Percentiles rank a stretch among this genome's conserved stretches.
Conservation (phyloP, 2,888 invertebrate genomes). For the Petrolisthes cinctipes region DNA sequence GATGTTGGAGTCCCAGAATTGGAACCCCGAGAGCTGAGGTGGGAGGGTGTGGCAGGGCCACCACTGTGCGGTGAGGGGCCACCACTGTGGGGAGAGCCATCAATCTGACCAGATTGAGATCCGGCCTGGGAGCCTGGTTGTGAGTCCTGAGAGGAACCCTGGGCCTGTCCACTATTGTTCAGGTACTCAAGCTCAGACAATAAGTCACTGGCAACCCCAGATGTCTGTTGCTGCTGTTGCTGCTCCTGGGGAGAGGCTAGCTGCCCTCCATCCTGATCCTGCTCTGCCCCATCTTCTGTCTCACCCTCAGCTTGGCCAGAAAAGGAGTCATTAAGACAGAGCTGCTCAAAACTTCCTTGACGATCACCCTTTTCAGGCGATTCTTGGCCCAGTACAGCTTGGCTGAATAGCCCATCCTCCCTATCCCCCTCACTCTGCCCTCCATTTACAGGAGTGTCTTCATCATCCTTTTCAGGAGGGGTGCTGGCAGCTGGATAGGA, state of each 20-base stretch:
- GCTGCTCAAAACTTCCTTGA: conserved; percentile 65
- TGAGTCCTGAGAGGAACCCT: conserved; percentile 27
- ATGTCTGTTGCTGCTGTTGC: conserved; percentile 50
- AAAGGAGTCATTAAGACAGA: conserved; percentile 64
- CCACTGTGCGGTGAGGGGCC: conserved; percentile 53
- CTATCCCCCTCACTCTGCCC: conserved; percentile 33
- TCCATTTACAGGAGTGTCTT: conserved; percentile 26
- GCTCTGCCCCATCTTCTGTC: conserved; percentile 43
- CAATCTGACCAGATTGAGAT: conserved; percentile 44
- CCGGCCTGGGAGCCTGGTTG: conserved; percentile 34
- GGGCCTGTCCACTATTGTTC: conserved; percentile 58
- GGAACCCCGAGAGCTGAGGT: conserved; percentile 57
- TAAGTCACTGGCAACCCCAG: conserved; percentile 55
- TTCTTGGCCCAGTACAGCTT: conserved; percentile 62
- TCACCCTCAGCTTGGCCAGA: conserved; percentile 28
- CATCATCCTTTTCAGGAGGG: conserved; percentile 27
- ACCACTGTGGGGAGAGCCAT: conserved; percentile 57
- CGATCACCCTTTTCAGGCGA: conserved; percentile 46
- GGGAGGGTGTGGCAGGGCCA: conserved; percentile 52
- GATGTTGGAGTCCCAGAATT: conserved; percentile 62
- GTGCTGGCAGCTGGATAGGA: conserved; percentile 12
- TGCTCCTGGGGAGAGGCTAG: conserved; percentile 27
- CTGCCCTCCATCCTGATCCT: conserved; percentile 41
- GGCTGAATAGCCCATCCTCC: conserved; percentile 64
- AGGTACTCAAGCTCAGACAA: conserved; percentile 64